Evolutionary conservation across 2,888 invertebrate genomes (phyloP).

Genomic region (Spodoptera exigua): DNA sequence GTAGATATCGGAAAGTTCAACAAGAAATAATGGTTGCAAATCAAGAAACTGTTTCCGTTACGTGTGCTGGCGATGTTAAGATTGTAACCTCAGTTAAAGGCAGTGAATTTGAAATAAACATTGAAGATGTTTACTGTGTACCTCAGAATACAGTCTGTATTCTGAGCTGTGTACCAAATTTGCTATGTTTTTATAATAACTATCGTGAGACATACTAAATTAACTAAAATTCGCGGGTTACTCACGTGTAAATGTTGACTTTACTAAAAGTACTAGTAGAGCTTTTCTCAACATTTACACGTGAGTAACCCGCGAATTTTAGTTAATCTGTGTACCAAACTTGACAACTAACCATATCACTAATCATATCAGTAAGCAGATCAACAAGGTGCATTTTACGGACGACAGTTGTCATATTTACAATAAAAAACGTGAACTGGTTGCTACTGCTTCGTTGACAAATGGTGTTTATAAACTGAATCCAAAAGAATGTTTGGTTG

Average conservation of each 20-base stretch:
- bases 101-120: conserved; percentile 13
- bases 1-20: conserved; percentile 6
- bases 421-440: conserved; percentile 20
- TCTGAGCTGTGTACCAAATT: too few relatives aligned
- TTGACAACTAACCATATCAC: conserved; percentile 44
- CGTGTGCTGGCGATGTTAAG: conserved; percentile 39
- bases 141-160: too few relatives aligned
- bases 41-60: conserved; percentile 27
- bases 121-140: conserved; percentile 41
- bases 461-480: conserved; percentile 47
- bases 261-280: too few relatives aligned
- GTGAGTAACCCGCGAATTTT: too few relatives aligned
- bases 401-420: conserved; percentile 21
- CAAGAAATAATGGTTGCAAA: conserved; percentile 51
- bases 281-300: too few relatives aligned
- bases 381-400: conserved; percentile 33
- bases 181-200: too few relatives aligned
- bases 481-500: not conserved
- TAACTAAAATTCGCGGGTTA: too few relatives aligned
- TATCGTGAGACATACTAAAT: too few relatives aligned
- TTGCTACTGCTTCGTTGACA: conserved; percentile 26
- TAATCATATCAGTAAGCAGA: conserved; percentile 46
- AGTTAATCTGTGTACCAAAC: conserved; percentile 55
- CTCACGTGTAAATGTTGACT: too few relatives aligned
- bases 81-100: conserved; percentile 40